These are phyloP conservation scores for Astreopora myriophthalma DNA, from an alignment of 64 coral and sea anemone species.

Conservation along the genomic window DNA sequence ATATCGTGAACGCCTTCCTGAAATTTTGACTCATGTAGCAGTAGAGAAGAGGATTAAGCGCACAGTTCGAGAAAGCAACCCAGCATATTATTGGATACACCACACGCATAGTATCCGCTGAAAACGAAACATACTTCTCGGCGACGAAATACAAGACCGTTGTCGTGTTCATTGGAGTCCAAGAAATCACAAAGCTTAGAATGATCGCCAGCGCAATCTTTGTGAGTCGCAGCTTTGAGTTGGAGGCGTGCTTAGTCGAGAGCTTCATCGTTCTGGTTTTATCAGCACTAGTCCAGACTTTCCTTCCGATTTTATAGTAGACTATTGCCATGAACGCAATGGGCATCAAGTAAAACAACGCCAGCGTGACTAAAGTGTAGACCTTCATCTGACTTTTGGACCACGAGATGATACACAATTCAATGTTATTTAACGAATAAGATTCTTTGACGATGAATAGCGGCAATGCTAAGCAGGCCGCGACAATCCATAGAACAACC, in stretches of 20 bases:
- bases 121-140: neutral
- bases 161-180: slow-evolving; percentile 61
- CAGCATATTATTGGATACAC: slow-evolving; percentile 53
- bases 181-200: slow-evolving; percentile 79
- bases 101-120: neutral
- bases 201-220: slow-evolving; percentile 85
- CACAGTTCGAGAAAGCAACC: slow-evolving; percentile 82
- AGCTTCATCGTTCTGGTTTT: slow-evolving; percentile 67
- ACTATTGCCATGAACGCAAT: slow-evolving; percentile 61
- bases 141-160: slow-evolving; percentile 47
- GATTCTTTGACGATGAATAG: slow-evolving; percentile 54
- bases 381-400: neutral
- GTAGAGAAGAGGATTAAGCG: slow-evolving; percentile 78
- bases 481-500: slow-evolving; percentile 53
- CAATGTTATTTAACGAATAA: neutral
- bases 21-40: slow-evolving; percentile 94
- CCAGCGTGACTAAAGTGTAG: slow-evolving; percentile 45
- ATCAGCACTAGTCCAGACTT: slow-evolving; percentile 67
- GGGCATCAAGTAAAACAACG: slow-evolving; percentile 78
- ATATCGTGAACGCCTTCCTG: slow-evolving; percentile 54
- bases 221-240: slow-evolving; percentile 81
- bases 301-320: slow-evolving; percentile 77
- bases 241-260: slow-evolving; percentile 8
- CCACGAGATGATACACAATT: slow-evolving; percentile 50
- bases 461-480: slow-evolving; percentile 39